These are phyloP conservation scores for Zaprionus nigranus DNA, from an alignment of 1,140 invertebrate species.

Conservation along the genomic window DNA sequence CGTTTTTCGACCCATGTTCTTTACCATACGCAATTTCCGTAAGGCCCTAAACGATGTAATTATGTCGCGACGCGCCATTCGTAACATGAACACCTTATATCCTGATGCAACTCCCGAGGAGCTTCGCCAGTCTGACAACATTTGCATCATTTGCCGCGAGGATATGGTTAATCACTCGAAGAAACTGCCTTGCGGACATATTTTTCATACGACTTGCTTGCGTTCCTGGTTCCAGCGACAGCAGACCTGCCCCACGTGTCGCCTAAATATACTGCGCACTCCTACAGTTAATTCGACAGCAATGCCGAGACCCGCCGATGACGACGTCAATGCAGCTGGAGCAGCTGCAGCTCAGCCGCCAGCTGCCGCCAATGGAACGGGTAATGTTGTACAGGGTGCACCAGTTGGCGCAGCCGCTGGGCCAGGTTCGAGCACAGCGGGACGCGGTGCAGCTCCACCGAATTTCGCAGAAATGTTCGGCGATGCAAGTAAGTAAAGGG, in stretches of 20 bases:
- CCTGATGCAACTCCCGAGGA: constrained; percentile 98
- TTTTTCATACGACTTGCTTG: constrained; percentile 99
- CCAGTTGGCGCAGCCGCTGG: constrained; percentile 2
- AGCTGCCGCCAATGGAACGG: constrained; percentile 45
- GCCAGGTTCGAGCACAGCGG: constrained; percentile 24
- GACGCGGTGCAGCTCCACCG: constrained; percentile 29
- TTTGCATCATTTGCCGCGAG: constrained; percentile 97
- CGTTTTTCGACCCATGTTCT: constrained; percentile 99
- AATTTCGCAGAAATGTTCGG: constrained; percentile 63
- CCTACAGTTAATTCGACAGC: constrained; percentile 84
- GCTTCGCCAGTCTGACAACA: constrained; percentile 96
- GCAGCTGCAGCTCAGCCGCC: constrained; percentile 35
- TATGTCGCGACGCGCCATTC: constrained; percentile 97
- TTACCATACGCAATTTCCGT: constrained; percentile 98
- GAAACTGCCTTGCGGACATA: constrained; percentile 99
- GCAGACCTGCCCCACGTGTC: constrained; percentile 99
- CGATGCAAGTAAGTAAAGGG: constrained; percentile 60
- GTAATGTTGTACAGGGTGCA: constrained; percentile 8
- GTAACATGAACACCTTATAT: constrained; percentile 99
- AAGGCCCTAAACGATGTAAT: constrained; percentile 99
- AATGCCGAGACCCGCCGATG: constrained; percentile 84
- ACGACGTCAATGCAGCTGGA: constrained; percentile 61
- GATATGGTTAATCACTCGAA: constrained; percentile 92
- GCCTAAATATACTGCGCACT: constrained; percentile 96
- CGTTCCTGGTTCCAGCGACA: constrained; percentile 99